phyloP scores from a whole-genome alignment of 2,888 invertebrate genomes.

The Ormyrus thymus region DNA sequence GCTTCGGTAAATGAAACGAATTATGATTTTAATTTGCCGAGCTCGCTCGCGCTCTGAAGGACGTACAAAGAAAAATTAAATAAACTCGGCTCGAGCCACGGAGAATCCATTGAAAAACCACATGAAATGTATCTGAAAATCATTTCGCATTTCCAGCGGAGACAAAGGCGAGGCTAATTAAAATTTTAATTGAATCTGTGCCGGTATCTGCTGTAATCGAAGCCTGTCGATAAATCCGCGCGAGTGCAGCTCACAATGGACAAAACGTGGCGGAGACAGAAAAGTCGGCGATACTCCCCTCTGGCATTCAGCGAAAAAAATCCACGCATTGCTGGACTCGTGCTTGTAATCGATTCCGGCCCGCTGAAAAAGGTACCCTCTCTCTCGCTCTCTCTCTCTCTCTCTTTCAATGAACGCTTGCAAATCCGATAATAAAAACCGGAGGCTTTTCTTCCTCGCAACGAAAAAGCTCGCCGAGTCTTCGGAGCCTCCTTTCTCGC shows the following conservation, averaged over 20 bases:
- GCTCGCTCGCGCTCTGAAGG: neutral
- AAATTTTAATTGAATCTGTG: constrained; percentile 50
- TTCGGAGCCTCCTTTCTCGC: constrained; percentile 10
- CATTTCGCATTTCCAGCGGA: neutral
- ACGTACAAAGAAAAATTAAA: neutral
- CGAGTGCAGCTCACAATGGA: constrained; percentile 33
- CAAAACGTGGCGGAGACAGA: constrained; percentile 46
- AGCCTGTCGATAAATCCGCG: constrained; percentile 42
- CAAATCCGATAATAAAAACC: constrained; percentile 65
- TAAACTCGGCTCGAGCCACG: neutral
- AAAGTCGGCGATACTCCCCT: constrained; percentile 17
- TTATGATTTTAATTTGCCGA: neutral
- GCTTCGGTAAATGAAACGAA: constrained; percentile 31
- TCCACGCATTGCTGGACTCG: constrained; percentile 18
- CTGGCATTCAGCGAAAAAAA: constrained; percentile 5
- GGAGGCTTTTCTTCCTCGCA: constrained; percentile 13
- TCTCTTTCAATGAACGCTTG: constrained; percentile 59
- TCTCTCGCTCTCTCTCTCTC: too few relatives aligned
- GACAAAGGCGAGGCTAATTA: constrained; percentile 37
- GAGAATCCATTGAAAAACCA: neutral
- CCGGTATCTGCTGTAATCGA: constrained; percentile 46
- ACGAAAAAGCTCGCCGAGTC: constrained; percentile 16
- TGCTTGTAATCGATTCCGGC: constrained; percentile 61
- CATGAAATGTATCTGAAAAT: constrained; percentile 13
- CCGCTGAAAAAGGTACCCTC: constrained; percentile 59